Evolutionary conservation across 2,113 vertebrate genomes (phyloP), one percentile per base, ranked within the genome.

Genomic region (Ariopsis seemanni): DNA sequence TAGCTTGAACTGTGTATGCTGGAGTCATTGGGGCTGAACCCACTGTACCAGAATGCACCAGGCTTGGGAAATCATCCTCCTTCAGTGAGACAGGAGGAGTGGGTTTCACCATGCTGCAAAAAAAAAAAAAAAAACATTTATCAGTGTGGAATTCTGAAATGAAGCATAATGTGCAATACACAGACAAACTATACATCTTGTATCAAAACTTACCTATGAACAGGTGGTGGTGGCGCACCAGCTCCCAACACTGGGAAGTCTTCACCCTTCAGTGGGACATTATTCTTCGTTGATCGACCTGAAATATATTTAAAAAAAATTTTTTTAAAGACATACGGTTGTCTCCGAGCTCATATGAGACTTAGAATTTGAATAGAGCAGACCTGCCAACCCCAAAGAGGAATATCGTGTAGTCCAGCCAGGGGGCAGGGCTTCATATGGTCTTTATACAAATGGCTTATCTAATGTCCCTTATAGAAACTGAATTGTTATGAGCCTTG

Each of bases 21-120:
- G 97, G 92, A 0, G 96, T 93, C 94, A 97, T 90, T 50, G 92
- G 93, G n/a, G 91, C 48, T 10, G 95, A 84, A 1, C 91, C 67
- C 17, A n/a, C 83, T 0, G 93, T 67, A 0, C 91, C 88, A 48
- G 96, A 97, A 55, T 84, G 87, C 14, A 67, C 62, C 85, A 99
- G 93, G 90, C 97, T 97, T 0, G 98, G 98, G 90, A 99, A 99
- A 80, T 99, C 98, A 50, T 99, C 98, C 83, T 99, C 98, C 87
- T 98, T 97, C 48, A 99, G 95, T 55, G 96, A 93, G 0, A 94
- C 92, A 0, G 83, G 83, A 0, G 83, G 83, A 0, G 91, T 74
- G 5, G 78, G 78, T 78, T 91, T 96, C 88, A 91, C 93, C 87
- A 77, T 88, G 84, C 89, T 94, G 94, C 8, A 92, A 89, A 1